Conservation (phyloP, 2,888 invertebrate genomes). For the Drosophila borealis region DNA sequence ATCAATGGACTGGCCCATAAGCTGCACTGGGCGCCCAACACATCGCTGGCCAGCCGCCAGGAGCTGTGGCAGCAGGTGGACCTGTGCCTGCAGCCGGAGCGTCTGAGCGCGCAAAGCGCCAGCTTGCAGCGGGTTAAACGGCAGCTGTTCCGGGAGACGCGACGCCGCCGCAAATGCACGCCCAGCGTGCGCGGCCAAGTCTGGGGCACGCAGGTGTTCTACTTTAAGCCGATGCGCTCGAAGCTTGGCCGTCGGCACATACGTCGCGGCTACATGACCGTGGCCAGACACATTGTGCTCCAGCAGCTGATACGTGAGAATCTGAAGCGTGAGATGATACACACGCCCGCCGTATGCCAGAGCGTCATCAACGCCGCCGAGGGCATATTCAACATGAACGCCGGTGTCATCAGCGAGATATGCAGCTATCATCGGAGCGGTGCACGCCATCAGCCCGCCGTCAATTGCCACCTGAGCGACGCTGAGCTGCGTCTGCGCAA, state of each 20-base stretch:
- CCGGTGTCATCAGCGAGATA: conserved; percentile 53
- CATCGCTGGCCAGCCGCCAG: conserved; percentile 27
- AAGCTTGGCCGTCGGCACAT: conserved; percentile 49
- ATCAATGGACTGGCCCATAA: conserved; percentile 51
- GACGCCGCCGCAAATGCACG: conserved; percentile 49
- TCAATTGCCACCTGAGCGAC: conserved; percentile 34
- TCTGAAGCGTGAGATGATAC: conserved; percentile 35
- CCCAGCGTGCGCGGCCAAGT: conserved; percentile 28
- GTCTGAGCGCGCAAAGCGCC: conserved; percentile 6
- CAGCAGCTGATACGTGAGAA: conserved; percentile 54
- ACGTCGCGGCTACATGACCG: conserved; percentile 57
- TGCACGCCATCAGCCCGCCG: conserved; percentile 49
- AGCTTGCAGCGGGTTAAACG: conserved; percentile 65
- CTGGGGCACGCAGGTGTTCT: conserved; percentile 49
- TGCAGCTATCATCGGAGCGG: conserved; percentile 63
- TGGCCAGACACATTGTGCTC: conserved; percentile 38
- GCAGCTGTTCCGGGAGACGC: conserved; percentile 65
- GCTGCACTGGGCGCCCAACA: conserved; percentile 42
- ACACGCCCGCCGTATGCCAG: conserved; percentile 25
- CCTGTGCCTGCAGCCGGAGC: conserved; percentile 51
- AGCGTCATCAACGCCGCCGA: conserved; percentile 41
- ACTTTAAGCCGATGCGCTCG: conserved; percentile 54
- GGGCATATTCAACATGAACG: conserved; percentile 49
- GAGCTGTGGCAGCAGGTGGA: conserved; percentile 65
- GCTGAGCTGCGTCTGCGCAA: conserved; percentile 35